Evolutionary conservation across 2,888 invertebrate genomes (phyloP).

Genomic region (Ichneumoninae sp.): DNA sequence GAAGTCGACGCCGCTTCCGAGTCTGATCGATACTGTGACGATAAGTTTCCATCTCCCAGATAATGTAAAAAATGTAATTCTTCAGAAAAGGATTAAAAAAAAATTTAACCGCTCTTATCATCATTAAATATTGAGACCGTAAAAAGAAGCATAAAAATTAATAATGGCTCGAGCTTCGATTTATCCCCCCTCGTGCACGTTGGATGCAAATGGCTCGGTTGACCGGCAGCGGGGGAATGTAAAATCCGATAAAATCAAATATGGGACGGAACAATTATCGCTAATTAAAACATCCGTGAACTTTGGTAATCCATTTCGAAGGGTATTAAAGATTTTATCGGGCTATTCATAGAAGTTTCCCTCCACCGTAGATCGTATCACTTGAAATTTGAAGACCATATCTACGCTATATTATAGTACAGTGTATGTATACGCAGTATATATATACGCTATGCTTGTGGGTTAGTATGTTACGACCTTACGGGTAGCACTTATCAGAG

Average conservation of each 20-base stretch:
- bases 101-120: neutral
- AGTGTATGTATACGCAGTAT: conserved; percentile 16
- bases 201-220: neutral
- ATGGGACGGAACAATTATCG: conserved; percentile 16
- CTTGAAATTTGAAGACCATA: conserved; percentile 3
- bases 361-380: conserved; percentile 16
- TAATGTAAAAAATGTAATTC: neutral
- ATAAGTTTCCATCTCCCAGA: neutral
- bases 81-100: neutral
- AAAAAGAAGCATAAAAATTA: neutral
- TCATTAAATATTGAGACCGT: neutral
- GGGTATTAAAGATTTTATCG: conserved; percentile 34
- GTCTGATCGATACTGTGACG: neutral
- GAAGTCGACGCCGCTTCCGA: neutral
- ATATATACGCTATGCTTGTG: conserved; percentile 10
- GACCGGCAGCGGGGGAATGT: conserved; percentile 10
- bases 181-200: neutral
- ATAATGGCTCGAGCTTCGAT: neutral
- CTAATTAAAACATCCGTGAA: conserved; percentile 43
- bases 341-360: conserved; percentile 12
- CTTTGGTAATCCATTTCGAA: conserved; percentile 27
- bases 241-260: conserved; percentile 23
- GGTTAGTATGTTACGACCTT: conserved; percentile 51
- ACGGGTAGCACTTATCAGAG: conserved; percentile 54
- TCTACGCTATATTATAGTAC: conserved; percentile 4